Conservation (phyloP, 1,140 invertebrate species). For the Drosophila nigromelanica region DNA sequence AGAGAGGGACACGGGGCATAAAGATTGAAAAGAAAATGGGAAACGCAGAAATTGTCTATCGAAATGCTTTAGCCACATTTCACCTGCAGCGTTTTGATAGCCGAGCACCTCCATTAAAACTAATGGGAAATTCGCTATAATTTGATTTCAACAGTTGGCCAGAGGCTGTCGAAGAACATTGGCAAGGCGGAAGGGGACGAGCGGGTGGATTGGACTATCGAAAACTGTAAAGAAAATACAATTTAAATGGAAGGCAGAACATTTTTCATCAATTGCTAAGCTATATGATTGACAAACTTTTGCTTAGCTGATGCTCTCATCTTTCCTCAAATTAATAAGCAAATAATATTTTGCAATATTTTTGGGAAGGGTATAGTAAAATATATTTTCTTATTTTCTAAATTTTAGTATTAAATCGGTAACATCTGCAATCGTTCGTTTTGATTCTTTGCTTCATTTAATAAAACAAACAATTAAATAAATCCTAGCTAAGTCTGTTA, state of each 20-base stretch:
- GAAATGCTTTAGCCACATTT: constrained; percentile 64
- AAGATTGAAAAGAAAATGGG: constrained; percentile 37
- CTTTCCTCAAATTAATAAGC: too few relatives aligned
- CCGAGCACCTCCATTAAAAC: constrained; percentile 74
- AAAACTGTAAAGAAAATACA: neutral
- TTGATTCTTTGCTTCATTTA: too few relatives aligned
- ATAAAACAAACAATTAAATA: too few relatives aligned
- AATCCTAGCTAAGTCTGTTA: too few relatives aligned
- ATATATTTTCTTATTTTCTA: too few relatives aligned
- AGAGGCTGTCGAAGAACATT: neutral
- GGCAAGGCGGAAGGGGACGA: neutral
- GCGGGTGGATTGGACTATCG: neutral
- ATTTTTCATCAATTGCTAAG: too few relatives aligned
- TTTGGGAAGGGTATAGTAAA: too few relatives aligned
- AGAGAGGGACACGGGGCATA: neutral
- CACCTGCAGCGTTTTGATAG: constrained; percentile 74
- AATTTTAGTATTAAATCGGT: too few relatives aligned
- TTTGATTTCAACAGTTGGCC: constrained; percentile 66
- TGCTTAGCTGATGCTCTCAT: too few relatives aligned
- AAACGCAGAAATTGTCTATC: constrained; percentile 66
- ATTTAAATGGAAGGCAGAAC: neutral
- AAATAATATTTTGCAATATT: too few relatives aligned
- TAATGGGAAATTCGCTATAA: constrained; percentile 80
- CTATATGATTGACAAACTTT: too few relatives aligned
- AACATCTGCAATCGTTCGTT: too few relatives aligned